A percentile compares a stretch with the other conserved stretches of the same genome.
Evolutionary conservation across 1,140 invertebrate genomes (phyloP).

Genomic region (Coboldia fuscipes): DNA sequence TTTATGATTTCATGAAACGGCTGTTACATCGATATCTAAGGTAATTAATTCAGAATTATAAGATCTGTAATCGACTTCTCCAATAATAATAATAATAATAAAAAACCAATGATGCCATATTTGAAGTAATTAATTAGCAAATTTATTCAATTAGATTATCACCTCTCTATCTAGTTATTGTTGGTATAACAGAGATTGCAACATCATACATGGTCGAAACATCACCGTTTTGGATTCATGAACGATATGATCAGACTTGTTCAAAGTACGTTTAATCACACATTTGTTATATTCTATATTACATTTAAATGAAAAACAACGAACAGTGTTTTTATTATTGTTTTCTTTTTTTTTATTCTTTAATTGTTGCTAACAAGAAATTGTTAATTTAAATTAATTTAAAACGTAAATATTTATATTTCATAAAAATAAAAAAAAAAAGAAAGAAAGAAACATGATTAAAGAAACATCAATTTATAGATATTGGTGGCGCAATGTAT

Average conservation of each 20-base stretch:
- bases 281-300: no score
- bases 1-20: constrained; percentile 13
- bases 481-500: constrained; percentile 38
- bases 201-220: constrained; percentile 23
- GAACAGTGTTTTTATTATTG: no score
- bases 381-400: no score
- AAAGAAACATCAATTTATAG: background rate
- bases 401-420: no score
- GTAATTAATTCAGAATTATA: constrained; percentile 4
- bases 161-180: constrained; percentile 27
- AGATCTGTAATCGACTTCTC: no score
- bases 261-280: no score
- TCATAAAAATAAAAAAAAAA: no score
- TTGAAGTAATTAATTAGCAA: background rate
- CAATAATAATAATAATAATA: no score
- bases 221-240: constrained; percentile 25
- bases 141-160: constrained; percentile 20
- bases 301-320: no score
- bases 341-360: no score
- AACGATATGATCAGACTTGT: constrained; percentile 25
- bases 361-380: no score
- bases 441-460: no score
- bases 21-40: constrained; percentile 17
- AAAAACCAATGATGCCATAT: background rate
- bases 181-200: constrained; percentile 26